Conservation (phyloP, 1,140 invertebrate genomes). For the Drosophila obscura region DNA sequence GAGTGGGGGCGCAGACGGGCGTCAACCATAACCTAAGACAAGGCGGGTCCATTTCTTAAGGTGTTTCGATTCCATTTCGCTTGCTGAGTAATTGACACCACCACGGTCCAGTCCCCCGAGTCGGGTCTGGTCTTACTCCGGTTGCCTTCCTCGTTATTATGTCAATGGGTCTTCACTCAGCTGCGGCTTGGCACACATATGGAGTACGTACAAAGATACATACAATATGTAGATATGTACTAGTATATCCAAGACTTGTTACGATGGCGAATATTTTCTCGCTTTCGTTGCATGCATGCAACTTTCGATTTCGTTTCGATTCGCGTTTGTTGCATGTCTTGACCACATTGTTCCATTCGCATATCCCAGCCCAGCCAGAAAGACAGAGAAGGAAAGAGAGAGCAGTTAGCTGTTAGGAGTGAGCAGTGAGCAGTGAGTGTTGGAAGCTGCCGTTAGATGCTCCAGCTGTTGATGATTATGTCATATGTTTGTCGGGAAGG, state of each 20-base stretch:
- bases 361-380: conserved; percentile 32
- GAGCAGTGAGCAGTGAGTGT: neutral
- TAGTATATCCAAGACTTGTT: conserved; percentile 34
- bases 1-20: conserved; percentile 16
- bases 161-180: conserved; percentile 78
- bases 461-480: conserved; percentile 59
- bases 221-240: neutral
- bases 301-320: conserved; percentile 79
- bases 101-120: conserved; percentile 24
- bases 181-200: conserved; percentile 44
- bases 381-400: neutral
- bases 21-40: conserved; percentile 74
- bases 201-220: conserved; percentile 25
- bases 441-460: conserved; percentile 62
- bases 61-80: conserved; percentile 40
- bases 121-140: conserved; percentile 52
- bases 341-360: conserved; percentile 71
- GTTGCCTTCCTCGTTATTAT: conserved; percentile 83
- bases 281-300: conserved; percentile 67
- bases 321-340: conserved; percentile 79
- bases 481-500: conserved; percentile 45
- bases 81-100: conserved; percentile 72
- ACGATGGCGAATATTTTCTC: conserved; percentile 60
- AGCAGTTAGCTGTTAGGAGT: too few relatives aligned
- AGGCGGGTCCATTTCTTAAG: conserved; percentile 29